Evolutionary conservation across 2,888 invertebrate species (phyloP), one percentile per base, ranked within the genome.

Genomic region (Stictocephala bisonia): DNA sequence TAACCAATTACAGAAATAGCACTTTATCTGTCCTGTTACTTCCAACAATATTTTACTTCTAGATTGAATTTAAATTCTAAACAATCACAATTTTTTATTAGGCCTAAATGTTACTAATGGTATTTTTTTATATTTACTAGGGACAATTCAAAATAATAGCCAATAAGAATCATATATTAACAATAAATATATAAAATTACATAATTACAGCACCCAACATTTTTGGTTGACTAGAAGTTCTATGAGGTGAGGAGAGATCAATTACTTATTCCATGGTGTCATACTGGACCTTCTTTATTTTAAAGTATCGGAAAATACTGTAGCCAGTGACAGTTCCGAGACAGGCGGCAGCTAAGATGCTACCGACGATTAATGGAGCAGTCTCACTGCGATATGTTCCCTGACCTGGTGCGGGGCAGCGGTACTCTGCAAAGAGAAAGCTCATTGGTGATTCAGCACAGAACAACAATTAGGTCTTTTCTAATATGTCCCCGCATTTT

Each of bases 251-350:
- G 44, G 1, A 22, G 78, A 4, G 15, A n/a, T 6, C 15, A n/a
- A 15, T n/a, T n/a, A 13, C 9, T 86, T 90, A 94, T 85, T 95
- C 93, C 95, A 96, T 95, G 11, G 93, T 94, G 82, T 94, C 94
- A 82, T 96, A 96, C 81, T 95, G 94, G 1, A 95, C 93, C 84
- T 95, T 95, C 86, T 95, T 95, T 58, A 95, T 90, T 84, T 94
- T 94, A 83, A 94, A 89, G 82, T 95, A 94, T 80, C 95, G 90
- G 86, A 90, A 94, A 71, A 93, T 89, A 0, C 94, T 94, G 81
- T 96, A 96, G 0, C 93, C 95, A 1, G 93, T 88, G 22, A 96
- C 88, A 0, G 93, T 95, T 15, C 91, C 87, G 0, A 95, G 87
- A 0, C 94, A 93, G 1, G 93, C 92, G 27, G 94, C 88, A 0